A percentile compares a stretch with the other conserved stretches of the same genome.
These are phyloP conservation scores for Epirrhoe tristata DNA, from an alignment of 2,888 invertebrate species.

Conservation along the genomic window DNA sequence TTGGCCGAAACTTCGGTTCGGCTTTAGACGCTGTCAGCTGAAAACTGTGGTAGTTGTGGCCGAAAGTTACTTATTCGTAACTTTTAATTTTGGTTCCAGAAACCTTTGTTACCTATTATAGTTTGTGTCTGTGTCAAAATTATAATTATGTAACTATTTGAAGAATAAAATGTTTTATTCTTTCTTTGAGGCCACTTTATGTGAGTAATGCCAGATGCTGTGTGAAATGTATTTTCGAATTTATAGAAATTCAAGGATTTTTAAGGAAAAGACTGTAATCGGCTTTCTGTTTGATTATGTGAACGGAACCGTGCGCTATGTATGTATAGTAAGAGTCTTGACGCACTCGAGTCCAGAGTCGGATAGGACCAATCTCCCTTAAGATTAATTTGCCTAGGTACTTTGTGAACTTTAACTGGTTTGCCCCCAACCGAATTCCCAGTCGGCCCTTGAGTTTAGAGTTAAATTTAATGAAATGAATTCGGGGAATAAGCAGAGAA, in stretches of 20 bases:
- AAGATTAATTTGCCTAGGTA: conserved; percentile 83
- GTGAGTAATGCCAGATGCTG: too few relatives aligned
- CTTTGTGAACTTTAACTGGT: conserved; percentile 82
- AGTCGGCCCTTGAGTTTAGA: conserved; percentile 76
- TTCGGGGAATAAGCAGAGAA: conserved; percentile 72
- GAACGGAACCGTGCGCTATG: background rate
- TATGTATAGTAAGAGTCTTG: conserved; percentile 68
- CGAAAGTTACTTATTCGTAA: background rate
- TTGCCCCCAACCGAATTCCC: conserved; percentile 81
- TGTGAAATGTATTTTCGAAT: too few relatives aligned
- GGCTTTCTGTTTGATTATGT: conserved; percentile 7
- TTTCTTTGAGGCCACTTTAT: too few relatives aligned
- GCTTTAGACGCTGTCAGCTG: conserved; percentile 11
- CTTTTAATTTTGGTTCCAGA: background rate
- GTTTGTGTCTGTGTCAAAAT: background rate
- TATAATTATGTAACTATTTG: background rate
- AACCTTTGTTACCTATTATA: background rate
- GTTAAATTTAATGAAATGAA: conserved; percentile 84
- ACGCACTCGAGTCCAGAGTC: conserved; percentile 69
- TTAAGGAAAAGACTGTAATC: conserved; percentile 3
- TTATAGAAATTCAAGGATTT: background rate
- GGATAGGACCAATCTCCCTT: conserved; percentile 83
- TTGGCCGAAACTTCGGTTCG: conserved; percentile 18
- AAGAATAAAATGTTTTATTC: too few relatives aligned
- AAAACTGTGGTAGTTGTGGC: conserved; percentile 3